Evolutionary conservation across 2,888 invertebrate species (phyloP).

Genomic region (Helleia helle): DNA sequence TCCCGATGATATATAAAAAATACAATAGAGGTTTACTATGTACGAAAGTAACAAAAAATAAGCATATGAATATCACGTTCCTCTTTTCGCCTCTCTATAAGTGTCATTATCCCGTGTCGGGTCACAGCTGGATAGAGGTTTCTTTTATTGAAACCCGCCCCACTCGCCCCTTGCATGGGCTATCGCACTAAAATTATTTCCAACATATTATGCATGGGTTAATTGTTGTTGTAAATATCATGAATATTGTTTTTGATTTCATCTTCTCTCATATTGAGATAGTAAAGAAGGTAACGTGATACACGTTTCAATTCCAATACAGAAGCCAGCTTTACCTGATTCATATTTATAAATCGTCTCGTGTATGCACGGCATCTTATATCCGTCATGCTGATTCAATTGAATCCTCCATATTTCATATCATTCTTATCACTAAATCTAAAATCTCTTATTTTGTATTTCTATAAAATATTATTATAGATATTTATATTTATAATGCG

Average conservation of each 20-base stretch:
- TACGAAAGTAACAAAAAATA: no score
- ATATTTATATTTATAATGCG: no score
- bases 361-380: constrained; percentile 16
- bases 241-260: not conserved
- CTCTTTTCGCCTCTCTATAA: no score
- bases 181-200: not conserved
- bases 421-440: constrained; percentile 1
- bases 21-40: no score
- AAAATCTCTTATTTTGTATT: not conserved
- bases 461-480: not conserved
- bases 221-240: not conserved
- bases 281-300: constrained; percentile 4
- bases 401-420: constrained; percentile 9
- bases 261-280: not conserved
- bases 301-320: constrained; percentile 11
- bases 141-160: not conserved
- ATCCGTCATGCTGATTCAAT: constrained; percentile 9
- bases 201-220: not conserved
- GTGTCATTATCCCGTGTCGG: no score
- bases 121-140: not conserved
- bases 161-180: no score
- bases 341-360: constrained; percentile 20
- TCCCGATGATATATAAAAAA: no score
- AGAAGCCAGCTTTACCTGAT: constrained; percentile 16
- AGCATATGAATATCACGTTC: no score